Evolutionary conservation across 1,140 invertebrate species (phyloP), one percentile per base, ranked within the genome.

Genomic region (Hermetia illucens): DNA sequence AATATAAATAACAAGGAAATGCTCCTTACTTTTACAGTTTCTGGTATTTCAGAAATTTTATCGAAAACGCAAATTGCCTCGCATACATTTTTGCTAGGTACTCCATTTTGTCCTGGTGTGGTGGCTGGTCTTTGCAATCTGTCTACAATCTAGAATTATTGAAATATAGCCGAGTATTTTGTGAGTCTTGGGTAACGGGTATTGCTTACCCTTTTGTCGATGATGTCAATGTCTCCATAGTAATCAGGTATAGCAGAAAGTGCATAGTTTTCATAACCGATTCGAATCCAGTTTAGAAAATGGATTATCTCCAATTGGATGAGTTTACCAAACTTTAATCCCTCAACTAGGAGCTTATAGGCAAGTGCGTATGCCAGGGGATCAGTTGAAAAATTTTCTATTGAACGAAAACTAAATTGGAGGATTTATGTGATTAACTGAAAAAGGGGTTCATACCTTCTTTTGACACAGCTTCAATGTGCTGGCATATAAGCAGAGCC

Each of bases 401-500:
- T n/a, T 25, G 6, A 6, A 25, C n/a, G 24, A 25, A 25, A n/a
- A 25, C n/a, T 25, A n/a, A 8, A 8, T 6, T 25, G 6, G 6
- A 25, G 6, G n/a, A 25, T 25, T 25, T n/a, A n/a, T n/a, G n/a
- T n/a, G n/a, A n/a, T n/a, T n/a, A n/a, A n/a, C n/a, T n/a, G n/a
- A n/a, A n/a, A n/a, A n/a, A 13, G 6, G n/a, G n/a, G 5, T 32
- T 13, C 5, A 13, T 13, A 5, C 13, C 6, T 6, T 16, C 13
- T 13, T 13, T 32, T 6, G n/a, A 13, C 17, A 6, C 5, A 13
- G 30, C n/a, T 13, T 32, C 15, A 9, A 56, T 55, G 45, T 59
- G 53, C 45, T 59, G 56, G 12, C 45, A 40, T n/a, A 59, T 20
- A 22, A 59, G 31, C 39, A 55, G 46, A 6, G 59, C 19, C 2